phyloP scores from a whole-genome alignment of 2,888 invertebrate genomes.

The Urechis unicinctus region DNA sequence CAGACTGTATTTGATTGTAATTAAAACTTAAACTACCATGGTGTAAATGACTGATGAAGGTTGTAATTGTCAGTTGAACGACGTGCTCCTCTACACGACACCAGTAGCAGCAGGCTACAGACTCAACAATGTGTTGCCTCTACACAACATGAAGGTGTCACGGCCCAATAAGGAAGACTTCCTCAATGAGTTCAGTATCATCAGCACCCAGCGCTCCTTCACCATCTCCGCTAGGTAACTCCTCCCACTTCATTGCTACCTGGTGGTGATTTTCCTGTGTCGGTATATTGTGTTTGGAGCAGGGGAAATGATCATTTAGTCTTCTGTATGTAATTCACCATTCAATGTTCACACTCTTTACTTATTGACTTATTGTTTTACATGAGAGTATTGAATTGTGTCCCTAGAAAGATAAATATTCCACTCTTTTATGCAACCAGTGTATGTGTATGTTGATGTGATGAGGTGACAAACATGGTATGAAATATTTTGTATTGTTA shows the following conservation, averaged over 20 bases:
- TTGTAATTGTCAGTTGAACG: constrained; percentile 46
- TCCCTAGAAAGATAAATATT: too few relatives aligned
- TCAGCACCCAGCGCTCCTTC: constrained; percentile 56
- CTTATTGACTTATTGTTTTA: too few relatives aligned
- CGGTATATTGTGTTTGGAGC: too few relatives aligned
- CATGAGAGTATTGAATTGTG: too few relatives aligned
- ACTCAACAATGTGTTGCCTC: constrained; percentile 55
- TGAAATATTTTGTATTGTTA: neutral
- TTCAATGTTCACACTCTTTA: neutral
- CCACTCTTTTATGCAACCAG: too few relatives aligned
- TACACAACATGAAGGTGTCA: constrained; percentile 54
- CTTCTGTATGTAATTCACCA: neutral
- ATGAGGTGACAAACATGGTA: too few relatives aligned
- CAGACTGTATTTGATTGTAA: too few relatives aligned
- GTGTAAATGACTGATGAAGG: too few relatives aligned
- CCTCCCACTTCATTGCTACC: too few relatives aligned
- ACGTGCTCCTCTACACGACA: constrained; percentile 43
- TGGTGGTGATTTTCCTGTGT: too few relatives aligned
- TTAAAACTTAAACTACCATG: too few relatives aligned
- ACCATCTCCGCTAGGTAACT: constrained; percentile 56
- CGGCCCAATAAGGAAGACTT: constrained; percentile 50
- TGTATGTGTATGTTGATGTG: too few relatives aligned
- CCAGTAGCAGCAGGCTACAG: constrained; percentile 33
- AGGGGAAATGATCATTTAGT: neutral
- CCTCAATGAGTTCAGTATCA: constrained; percentile 57